Percentiles rank a stretch among this genome's conserved stretches.
These are phyloP conservation scores for Axis porcinus DNA, from an alignment of 2,113 vertebrate genomes.

Conservation along the genomic window DNA sequence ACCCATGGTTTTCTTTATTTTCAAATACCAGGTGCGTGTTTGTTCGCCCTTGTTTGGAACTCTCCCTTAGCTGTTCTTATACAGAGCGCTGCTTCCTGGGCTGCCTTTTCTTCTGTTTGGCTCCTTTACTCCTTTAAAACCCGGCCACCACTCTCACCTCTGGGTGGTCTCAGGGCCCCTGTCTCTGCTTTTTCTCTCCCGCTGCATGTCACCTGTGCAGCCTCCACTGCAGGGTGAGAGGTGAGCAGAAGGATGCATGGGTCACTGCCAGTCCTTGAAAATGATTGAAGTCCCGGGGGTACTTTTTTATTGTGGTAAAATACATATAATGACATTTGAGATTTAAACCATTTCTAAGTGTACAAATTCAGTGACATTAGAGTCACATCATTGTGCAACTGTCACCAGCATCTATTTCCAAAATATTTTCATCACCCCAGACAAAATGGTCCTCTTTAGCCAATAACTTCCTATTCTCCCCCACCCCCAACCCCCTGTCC, in stretches of 20 bases:
- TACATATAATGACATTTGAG: fast-evolving
- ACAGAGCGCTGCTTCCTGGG: too few species aligned
- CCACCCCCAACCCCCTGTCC: not conserved
- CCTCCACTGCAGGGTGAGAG: fast-evolving
- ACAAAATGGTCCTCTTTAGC: not conserved
- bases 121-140: not conserved
- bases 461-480: not conserved
- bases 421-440: not conserved
- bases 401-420: not conserved
- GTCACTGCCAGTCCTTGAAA: not conserved
- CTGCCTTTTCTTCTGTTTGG: not conserved
- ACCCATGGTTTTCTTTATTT: not conserved
- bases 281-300: fast-evolving
- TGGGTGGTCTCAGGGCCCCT: not conserved
- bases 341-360: not conserved
- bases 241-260: fast-evolving
- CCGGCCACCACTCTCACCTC: not conserved
- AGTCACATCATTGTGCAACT: fast-evolving
- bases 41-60: not conserved
- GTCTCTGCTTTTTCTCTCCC: not conserved
- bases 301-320: not conserved
- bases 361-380: not conserved
- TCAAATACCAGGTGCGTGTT: not conserved
- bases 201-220: fast-evolving
- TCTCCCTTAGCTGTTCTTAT: not conserved